Conservation (phyloP, 2,888 invertebrate species). For the Agonopterix heracliana region DNA sequence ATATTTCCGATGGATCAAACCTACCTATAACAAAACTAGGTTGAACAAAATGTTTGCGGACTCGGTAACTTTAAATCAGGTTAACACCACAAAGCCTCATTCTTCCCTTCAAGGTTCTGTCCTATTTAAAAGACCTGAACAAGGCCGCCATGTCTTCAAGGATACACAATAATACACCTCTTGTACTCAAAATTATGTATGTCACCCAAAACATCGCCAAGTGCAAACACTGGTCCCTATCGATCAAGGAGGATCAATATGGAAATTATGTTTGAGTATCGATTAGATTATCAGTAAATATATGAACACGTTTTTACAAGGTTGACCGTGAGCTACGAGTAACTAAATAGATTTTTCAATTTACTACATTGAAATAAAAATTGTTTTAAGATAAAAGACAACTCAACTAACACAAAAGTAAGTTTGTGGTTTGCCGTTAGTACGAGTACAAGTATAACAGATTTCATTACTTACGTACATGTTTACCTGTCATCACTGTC, state of each 20-base stretch:
- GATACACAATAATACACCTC: too few species aligned
- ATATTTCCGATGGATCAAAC: too few species aligned
- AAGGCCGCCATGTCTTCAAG: too few species aligned
- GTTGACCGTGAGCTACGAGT: neutral
- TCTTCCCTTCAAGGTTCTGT: too few species aligned
- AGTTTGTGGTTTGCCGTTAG: too few species aligned
- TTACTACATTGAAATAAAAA: neutral
- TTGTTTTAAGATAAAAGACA: neutral
- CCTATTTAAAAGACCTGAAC: too few species aligned
- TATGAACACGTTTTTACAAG: neutral
- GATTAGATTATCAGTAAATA: neutral
- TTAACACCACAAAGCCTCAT: too few species aligned
- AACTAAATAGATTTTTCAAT: neutral
- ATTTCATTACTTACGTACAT: too few species aligned
- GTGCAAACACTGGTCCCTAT: conserved; percentile 14
- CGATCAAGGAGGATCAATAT: conserved; percentile 19
- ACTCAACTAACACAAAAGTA: neutral
- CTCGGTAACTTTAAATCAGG: neutral
- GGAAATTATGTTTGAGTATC: conserved; percentile 1
- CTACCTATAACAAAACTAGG: too few species aligned
- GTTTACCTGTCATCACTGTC: too few species aligned
- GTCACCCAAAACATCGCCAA: neutral
- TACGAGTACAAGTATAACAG: too few species aligned
- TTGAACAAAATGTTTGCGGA: neutral
- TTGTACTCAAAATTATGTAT: too few species aligned